These are phyloP conservation scores for Lepidocolaptes lacrymiger DNA, from an alignment of 2,797 vertebrate species.

Conservation along the genomic window DNA sequence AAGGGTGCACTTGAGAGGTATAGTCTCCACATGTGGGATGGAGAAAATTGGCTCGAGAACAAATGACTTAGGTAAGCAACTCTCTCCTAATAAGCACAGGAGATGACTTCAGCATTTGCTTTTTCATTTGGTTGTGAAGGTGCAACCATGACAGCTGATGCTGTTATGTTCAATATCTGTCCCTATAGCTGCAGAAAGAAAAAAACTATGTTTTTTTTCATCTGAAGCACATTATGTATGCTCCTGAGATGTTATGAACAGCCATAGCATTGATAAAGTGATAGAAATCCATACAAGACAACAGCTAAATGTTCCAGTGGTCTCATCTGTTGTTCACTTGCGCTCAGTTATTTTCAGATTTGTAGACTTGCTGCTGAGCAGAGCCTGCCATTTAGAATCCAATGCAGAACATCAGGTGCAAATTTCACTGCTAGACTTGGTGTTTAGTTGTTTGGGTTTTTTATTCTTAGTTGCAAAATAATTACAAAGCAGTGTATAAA, in stretches of 20 bases:
- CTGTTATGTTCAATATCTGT: not conserved
- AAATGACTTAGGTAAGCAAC: not conserved
- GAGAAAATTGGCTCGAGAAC: not conserved
- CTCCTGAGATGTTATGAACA: not conserved
- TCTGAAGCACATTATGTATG: not conserved
- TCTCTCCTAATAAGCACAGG: not conserved
- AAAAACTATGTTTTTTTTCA: not conserved
- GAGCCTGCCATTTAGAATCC: not conserved
- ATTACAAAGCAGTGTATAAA: not conserved
- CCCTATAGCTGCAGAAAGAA: not conserved
- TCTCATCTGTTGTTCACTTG: not conserved
- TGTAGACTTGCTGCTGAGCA: not conserved
- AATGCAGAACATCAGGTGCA: not conserved
- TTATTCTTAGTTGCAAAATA: not conserved
- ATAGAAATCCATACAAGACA: not conserved
- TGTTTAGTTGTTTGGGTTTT: not conserved
- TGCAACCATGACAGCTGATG: not conserved
- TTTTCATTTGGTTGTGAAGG: not conserved
- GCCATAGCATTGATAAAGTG: not conserved
- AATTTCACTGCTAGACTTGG: not conserved
- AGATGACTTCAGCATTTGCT: not conserved
- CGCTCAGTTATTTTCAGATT: not conserved
- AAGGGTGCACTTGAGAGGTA: not conserved
- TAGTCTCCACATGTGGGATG: accelerated
- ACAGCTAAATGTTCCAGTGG: not conserved